phyloP scores from a whole-genome alignment of 2,888 invertebrate species.

The Agriotes lineatus region DNA sequence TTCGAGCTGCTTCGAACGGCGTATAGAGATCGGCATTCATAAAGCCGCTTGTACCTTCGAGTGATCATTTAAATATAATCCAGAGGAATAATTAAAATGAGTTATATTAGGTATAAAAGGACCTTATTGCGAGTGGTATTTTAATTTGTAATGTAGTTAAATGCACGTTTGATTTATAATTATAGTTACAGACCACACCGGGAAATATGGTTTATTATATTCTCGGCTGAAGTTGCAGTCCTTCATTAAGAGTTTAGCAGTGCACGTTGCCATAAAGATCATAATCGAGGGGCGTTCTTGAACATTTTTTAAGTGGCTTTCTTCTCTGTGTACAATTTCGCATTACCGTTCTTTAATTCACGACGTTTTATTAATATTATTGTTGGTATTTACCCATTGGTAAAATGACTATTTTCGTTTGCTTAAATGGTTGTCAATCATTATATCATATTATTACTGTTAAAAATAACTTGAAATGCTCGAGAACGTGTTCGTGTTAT shows the following conservation, averaged over 20 bases:
- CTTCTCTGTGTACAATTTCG: too few relatives aligned
- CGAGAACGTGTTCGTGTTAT: neutral
- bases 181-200: conserved; percentile 22
- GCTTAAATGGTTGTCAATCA: too few relatives aligned
- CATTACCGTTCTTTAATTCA: too few relatives aligned
- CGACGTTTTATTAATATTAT: too few relatives aligned
- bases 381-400: too few relatives aligned
- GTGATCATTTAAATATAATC: conserved; percentile 29
- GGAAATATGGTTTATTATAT: conserved; percentile 26
- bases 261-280: too few relatives aligned
- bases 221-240: conserved; percentile 6
- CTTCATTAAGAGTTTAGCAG: conserved; percentile 5
- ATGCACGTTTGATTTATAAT: conserved; percentile 35
- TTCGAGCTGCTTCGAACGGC: neutral
- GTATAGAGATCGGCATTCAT: conserved; percentile 8
- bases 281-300: too few relatives aligned
- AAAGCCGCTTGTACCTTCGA: conserved; percentile 24
- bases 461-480: neutral
- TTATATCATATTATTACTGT: neutral
- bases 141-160: conserved; percentile 34
- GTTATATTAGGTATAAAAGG: conserved; percentile 22
- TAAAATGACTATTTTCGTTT: too few relatives aligned
- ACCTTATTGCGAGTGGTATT: conserved; percentile 24
- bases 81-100: conserved; percentile 39
- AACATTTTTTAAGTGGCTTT: too few relatives aligned